Base-by-base conservation (phyloP, 2,888 invertebrate species). In the Liodrosophila aerea region DNA sequence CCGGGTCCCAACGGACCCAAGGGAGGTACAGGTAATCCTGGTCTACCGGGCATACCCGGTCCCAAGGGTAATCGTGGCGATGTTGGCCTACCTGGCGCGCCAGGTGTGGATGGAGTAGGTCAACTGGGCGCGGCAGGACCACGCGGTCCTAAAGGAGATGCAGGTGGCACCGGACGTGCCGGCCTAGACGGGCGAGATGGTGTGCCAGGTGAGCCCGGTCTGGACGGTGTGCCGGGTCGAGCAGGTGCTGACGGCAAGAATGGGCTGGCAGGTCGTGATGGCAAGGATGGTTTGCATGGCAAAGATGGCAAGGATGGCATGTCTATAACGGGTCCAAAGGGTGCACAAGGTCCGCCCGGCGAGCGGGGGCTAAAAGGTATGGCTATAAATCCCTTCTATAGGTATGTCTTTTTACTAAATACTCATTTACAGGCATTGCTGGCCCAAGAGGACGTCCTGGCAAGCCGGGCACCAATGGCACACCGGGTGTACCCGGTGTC, bases 111-210 rank as follows among this genome's bases (percentile, higher is more conserved):
- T 61, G 90, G 90, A 3, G 66, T 82, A 9, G 90, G 90, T 4
- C 65, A 76, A 13, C 63, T 71, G 47, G 90, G 90, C 3, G 69
- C 82, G 0, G 11, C 80, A 0, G 90, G 90, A 1, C 86, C 89
- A 0, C 77, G 89, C 0, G 90, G 90, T 0, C 88, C 89, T 2
- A 90, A 90, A 64, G 90, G 90, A 33, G 87, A 89, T 60, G 76
- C 86, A 88, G 95, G 95, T 22, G 92, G 93, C 74, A 92, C 94
- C 30, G 95, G 95, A 0, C 93, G 93, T 39, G 92, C 93, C 0
- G 95, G 95, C 0, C 89, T 97, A 1, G 97, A 97, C 83, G 97
- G 97, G 0, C 91, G 96, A 51, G 96, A 97, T 75, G 97, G 97
- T 2, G 93, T 97, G 0, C 97, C 97, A 0, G 97, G 97, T 0